Evolutionary conservation across 2,888 invertebrate species (phyloP), one percentile per base, ranked within the genome.

Genomic region (Harpagoxenus sublaevis): DNA sequence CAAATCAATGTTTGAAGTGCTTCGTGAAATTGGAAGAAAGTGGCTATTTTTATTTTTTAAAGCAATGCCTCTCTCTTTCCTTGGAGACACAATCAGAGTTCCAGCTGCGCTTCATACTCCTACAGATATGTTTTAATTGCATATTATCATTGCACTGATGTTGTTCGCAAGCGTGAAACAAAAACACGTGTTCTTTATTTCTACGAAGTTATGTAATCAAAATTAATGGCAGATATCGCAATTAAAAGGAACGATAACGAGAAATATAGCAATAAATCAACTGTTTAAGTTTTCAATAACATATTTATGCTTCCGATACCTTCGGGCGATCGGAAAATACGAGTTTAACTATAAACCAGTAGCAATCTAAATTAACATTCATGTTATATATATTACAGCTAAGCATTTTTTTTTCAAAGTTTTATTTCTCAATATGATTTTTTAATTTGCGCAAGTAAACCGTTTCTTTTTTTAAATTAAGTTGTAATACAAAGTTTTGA

Each of bases 201-300:
- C 42, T 18, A 39, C 18, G n/a, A 65, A 68, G 57, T 78, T 78
- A 48, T 35, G 9, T 18, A 53, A 65, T 53, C 35, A n/a, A 48
- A 57, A 55, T 31, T 68, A 42, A 78, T 45, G 15, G 5, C 53
- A 66, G 31, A 66, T 28, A 15, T 65, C 23, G 48, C 3, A 48
- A 51, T 10, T 10, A 10, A 35, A 63, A 66, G 1, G 42, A 10
- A 42, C 15, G 42, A 78, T 66, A 66, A 55, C 53, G 42, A 66
- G 65, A 55, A 63, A 2, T 23, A n/a, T 35, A 42, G 28, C 42
- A 5, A 48, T 57, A 68, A 35, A 70, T 45, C 3, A 48, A 15
- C 2, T 23, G 45, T 31, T 66, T 9, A 31, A 66, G 31, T 57
- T 57, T 51, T 23, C 12, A 70, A 23, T 70, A 8, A 0, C 6